These are phyloP conservation scores for Sialis fuliginosa DNA, from an alignment of 2,888 invertebrate species.

Conservation along the genomic window DNA sequence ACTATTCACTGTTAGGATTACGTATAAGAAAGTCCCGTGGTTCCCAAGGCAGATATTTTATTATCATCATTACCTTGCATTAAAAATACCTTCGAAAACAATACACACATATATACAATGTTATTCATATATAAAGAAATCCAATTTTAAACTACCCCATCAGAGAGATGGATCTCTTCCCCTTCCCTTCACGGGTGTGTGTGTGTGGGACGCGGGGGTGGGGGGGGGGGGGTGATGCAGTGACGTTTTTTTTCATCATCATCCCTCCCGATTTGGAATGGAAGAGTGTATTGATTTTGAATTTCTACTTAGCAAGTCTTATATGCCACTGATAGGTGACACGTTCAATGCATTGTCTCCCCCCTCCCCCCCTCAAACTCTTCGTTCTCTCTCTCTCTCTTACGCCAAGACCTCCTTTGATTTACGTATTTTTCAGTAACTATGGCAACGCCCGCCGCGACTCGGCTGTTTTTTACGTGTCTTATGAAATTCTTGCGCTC, in stretches of 20 bases:
- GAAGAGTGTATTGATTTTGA: constrained; percentile 23
- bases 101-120: too few species aligned
- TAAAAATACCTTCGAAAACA: too few species aligned
- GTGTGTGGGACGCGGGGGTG: background rate
- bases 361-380: too few species aligned
- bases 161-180: too few species aligned
- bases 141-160: too few species aligned
- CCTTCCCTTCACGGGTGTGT: background rate
- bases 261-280: background rate
- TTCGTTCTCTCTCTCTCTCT: background rate
- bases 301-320: constrained; percentile 25
- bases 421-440: background rate
- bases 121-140: too few species aligned
- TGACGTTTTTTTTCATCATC: background rate
- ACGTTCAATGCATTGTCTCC: constrained; percentile 13
- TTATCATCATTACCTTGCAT: too few species aligned
- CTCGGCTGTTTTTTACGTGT: background rate
- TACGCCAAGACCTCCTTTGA: background rate
- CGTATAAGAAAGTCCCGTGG: too few species aligned
- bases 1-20: too few species aligned
- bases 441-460: background rate
- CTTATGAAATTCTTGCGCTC: too few species aligned
- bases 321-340: constrained; percentile 16
- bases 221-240: background rate
- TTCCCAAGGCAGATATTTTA: too few species aligned